A percentile compares a stretch with the other conserved stretches of the same genome.
These are phyloP conservation scores for Platycheirus rosarum DNA, from an alignment of 2,888 invertebrate genomes.

Conservation along the genomic window DNA sequence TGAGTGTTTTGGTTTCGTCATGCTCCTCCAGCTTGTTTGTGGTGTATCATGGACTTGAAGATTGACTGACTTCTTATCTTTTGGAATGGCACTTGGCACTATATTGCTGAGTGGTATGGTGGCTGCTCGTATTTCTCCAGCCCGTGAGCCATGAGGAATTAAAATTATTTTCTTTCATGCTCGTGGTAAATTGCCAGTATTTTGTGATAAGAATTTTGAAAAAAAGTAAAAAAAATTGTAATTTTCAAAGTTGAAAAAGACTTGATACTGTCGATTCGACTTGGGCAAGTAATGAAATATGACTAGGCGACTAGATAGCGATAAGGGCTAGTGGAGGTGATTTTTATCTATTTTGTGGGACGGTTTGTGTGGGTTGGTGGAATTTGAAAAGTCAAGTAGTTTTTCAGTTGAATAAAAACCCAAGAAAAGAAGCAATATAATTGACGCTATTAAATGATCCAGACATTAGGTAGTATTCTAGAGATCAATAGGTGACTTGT, in stretches of 20 bases:
- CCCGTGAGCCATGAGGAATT: constrained; percentile 12
- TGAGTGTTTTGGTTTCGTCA: constrained; percentile 20
- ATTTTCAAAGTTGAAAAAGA: constrained; percentile 25
- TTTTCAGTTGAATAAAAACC: too few relatives aligned
- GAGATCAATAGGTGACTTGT: too few relatives aligned
- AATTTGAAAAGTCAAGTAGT: background rate
- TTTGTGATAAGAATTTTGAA: constrained; percentile 16
- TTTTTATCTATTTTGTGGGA: constrained; percentile 10
- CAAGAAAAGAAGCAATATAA: too few relatives aligned
- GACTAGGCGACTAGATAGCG: constrained; percentile 20
- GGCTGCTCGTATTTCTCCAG: constrained; percentile 18
- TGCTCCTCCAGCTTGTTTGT: background rate
- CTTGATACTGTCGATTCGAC: constrained; percentile 27
- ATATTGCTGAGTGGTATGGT: constrained; percentile 27
- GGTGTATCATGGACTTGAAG: background rate
- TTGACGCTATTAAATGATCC: too few relatives aligned
- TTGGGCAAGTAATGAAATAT: constrained; percentile 24
- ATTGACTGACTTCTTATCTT: constrained; percentile 33
- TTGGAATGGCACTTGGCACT: constrained; percentile 19
- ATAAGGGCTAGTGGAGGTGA: constrained; percentile 14
- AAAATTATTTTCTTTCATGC: constrained; percentile 20
- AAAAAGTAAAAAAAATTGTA: background rate
- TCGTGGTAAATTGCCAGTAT: constrained; percentile 22
- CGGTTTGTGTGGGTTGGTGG: constrained; percentile 1
- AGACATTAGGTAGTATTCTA: too few relatives aligned